phyloP scores from a whole-genome alignment of 1,140 invertebrate genomes.

The Ceratosolen fusciceps region DNA sequence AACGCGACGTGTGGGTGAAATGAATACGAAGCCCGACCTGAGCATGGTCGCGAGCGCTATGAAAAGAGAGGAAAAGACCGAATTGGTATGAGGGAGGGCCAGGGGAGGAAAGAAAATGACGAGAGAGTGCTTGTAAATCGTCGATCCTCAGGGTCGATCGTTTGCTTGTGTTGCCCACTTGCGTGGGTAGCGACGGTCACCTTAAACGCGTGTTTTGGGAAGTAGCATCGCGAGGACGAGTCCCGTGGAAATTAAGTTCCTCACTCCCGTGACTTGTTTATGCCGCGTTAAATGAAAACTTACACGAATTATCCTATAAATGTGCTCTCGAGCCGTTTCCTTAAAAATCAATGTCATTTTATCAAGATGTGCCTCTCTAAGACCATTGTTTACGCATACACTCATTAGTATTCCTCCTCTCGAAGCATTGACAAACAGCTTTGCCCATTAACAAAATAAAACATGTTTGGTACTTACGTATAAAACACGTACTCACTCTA shows the following conservation, averaged over 20 bases:
- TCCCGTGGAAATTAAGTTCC: neutral
- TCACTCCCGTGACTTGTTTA: neutral
- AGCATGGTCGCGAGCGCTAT: neutral
- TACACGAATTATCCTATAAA: neutral
- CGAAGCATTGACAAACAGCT: too few species aligned
- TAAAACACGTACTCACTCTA: too few species aligned
- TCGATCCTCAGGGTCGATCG: slow-evolving; percentile 20
- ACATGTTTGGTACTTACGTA: too few species aligned
- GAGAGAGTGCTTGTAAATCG: neutral
- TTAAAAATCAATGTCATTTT: slow-evolving; percentile 16
- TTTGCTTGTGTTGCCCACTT: neutral
- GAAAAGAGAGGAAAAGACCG: slow-evolving; percentile 9
- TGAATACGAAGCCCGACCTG: slow-evolving; percentile 1
- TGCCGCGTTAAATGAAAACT: slow-evolving; percentile 10
- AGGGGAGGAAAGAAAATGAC: slow-evolving; percentile 8
- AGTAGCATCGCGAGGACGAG: slow-evolving; percentile 18
- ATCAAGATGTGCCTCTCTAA: too few species aligned
- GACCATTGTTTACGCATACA: too few species aligned
- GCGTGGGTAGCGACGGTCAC: slow-evolving; percentile 16
- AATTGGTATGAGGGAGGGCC: neutral
- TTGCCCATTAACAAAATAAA: too few species aligned
- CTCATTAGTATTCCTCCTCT: too few species aligned
- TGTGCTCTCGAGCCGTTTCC: neutral
- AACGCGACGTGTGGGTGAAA: slow-evolving; percentile 34
- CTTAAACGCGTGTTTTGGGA: slow-evolving; percentile 27